These are phyloP conservation scores for Frankliniella intonsa DNA, from an alignment of 2,888 invertebrate genomes.

Conservation along the genomic window DNA sequence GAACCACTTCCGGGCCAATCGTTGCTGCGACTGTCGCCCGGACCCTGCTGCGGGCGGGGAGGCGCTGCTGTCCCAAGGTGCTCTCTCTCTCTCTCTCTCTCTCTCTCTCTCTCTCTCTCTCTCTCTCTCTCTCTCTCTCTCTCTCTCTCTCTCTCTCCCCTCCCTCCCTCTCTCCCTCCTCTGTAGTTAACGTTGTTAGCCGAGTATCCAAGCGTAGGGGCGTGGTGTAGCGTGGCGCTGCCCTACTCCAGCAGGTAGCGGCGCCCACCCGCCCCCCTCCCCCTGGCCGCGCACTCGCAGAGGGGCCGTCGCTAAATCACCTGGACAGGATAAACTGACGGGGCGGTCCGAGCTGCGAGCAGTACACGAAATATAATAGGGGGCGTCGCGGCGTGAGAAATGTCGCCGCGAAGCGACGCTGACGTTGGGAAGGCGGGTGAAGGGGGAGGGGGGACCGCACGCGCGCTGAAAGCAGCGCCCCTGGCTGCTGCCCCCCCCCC, in stretches of 20 bases:
- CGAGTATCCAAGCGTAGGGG: no score
- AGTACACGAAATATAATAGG: neutral
- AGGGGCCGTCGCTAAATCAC: no score
- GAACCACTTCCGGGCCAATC: no score
- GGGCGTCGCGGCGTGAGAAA: neutral
- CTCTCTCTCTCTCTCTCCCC: constrained; percentile 31
- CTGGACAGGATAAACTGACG: no score
- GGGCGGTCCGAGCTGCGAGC: neutral
- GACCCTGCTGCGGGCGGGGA: no score
- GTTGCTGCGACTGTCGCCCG: no score
- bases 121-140: constrained; percentile 35
- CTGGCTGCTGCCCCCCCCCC: neutral
- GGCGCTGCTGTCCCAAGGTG: constrained; percentile 11
- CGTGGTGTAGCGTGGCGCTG: no score
- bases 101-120: constrained; percentile 30
- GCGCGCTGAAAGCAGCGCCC: neutral
- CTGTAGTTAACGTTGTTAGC: no score
- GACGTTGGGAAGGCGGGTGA: neutral
- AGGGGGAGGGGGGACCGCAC: neutral
- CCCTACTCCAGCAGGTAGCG: neutral
- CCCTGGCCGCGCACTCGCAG: neutral
- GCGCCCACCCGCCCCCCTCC: constrained; percentile 18
- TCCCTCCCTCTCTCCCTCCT: constrained; percentile 25
- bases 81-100: constrained; percentile 33
- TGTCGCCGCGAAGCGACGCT: neutral